Evolutionary conservation across 2,888 invertebrate genomes (phyloP).

Genomic region (Tiliacea aurago): DNA sequence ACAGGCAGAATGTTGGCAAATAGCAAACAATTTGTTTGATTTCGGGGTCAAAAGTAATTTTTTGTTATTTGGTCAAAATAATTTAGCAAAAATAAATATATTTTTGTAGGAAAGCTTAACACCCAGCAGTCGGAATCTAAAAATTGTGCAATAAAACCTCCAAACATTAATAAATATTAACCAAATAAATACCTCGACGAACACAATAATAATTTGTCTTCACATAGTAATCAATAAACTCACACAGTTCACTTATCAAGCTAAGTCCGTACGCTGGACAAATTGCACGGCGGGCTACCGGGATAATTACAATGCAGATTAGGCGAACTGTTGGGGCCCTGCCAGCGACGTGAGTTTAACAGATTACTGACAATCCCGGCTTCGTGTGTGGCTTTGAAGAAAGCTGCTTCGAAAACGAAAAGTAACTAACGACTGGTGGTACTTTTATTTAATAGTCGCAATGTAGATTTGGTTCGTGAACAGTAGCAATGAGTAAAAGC

Average conservation of each 20-base stretch:
- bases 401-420: neutral
- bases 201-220: neutral
- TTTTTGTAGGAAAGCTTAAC: neutral
- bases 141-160: neutral
- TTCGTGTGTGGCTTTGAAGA: constrained; percentile 20
- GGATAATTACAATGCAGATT: constrained; percentile 71
- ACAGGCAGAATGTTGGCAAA: neutral
- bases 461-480: no score
- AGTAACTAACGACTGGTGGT: no score
- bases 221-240: constrained; percentile 24
- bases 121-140: neutral
- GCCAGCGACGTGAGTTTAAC: constrained; percentile 64
- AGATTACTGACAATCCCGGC: constrained; percentile 55
- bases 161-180: neutral
- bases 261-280: constrained; percentile 56
- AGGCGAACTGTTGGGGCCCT: constrained; percentile 63
- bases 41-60: neutral
- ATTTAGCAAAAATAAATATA: neutral
- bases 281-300: constrained; percentile 59
- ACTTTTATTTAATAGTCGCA: no score
- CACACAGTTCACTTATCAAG: constrained; percentile 52
- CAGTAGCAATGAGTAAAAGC: no score
- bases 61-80: no score
- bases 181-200: neutral
- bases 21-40: neutral